These are phyloP conservation scores for Holothuria leucospilota DNA, from an alignment of 53 echinoderm and acorn worm genomes.

Conservation along the genomic window DNA sequence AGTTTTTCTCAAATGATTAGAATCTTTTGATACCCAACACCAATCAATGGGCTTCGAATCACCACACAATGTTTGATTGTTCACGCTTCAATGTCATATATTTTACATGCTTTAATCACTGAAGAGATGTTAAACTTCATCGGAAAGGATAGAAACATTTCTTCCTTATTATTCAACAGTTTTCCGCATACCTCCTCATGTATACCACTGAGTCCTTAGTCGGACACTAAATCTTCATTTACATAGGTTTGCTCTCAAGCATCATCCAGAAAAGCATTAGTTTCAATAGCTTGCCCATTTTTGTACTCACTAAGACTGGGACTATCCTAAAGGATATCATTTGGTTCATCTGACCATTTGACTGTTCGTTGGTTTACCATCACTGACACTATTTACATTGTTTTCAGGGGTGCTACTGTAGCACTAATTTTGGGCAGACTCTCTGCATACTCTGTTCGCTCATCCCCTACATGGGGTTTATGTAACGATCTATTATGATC, in stretches of 20 bases:
- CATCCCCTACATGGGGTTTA: background rate
- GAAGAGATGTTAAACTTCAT: slow-evolving; percentile 15
- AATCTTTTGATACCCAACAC: slow-evolving; percentile 17
- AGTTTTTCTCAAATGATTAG: slow-evolving; percentile 29
- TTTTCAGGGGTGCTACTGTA: background rate
- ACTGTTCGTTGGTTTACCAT: slow-evolving; percentile 1
- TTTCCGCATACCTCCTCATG: background rate
- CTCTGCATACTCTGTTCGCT: background rate
- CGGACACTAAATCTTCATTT: slow-evolving; percentile 40
- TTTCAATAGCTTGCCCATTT: background rate
- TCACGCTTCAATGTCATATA: slow-evolving; percentile 33
- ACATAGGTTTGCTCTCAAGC: slow-evolving; percentile 31
- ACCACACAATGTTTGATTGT: slow-evolving; percentile 20
- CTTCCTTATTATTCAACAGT: slow-evolving; percentile 14
- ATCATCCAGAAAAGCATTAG: slow-evolving; percentile 41
- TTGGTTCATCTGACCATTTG: background rate
- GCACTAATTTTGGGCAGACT: background rate
- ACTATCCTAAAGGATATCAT: slow-evolving; percentile 17
- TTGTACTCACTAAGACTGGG: background rate
- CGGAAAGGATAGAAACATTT: slow-evolving; percentile 35
- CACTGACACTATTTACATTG: background rate
- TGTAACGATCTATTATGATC: slow-evolving; percentile 42
- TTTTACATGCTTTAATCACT: background rate
- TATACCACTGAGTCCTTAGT: slow-evolving; percentile 14
- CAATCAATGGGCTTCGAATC: slow-evolving; percentile 8